Evolutionary conservation across 2,797 vertebrate species (phyloP).

Genomic region (Adrianichthys oophorus): DNA sequence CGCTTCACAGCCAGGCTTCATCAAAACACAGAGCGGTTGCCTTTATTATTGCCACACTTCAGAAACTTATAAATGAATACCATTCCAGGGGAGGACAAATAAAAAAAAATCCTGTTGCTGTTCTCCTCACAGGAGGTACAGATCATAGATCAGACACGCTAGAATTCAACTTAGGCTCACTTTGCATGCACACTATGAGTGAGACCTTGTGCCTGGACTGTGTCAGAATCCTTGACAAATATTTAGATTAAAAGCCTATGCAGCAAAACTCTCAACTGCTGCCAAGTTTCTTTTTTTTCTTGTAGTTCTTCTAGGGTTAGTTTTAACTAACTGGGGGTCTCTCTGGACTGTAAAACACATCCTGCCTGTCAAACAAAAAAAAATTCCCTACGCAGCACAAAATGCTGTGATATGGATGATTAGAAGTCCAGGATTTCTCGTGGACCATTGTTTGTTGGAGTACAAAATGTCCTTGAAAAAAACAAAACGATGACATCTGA

Average conservation of each 20-base stretch:
- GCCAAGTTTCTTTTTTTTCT: conserved; percentile 30
- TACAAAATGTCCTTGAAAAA: conserved; percentile 22
- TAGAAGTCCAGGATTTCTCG: conserved; percentile 27
- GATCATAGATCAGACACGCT: conserved; percentile 30
- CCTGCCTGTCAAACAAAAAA: conserved; percentile 65
- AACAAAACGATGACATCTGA: conserved; percentile 14
- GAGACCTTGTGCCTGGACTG: conserved; percentile 61
- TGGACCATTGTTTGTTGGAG: conserved; percentile 51
- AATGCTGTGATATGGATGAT: conserved; percentile 57
- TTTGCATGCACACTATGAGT: conserved; percentile 57
- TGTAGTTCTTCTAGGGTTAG: conserved; percentile 42
- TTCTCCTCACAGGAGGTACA: conserved; percentile 29
- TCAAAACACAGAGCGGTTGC: conserved; percentile 34
- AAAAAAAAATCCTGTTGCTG: conserved; percentile 50
- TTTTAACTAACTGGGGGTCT: conserved; percentile 40
- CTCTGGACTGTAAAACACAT: conserved; percentile 42
- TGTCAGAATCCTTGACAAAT: conserved; percentile 65
- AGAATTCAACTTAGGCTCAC: conserved; percentile 46
- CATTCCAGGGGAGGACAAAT: conserved; percentile 19
- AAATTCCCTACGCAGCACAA: conserved; percentile 43
- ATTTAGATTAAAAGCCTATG: conserved; percentile 67
- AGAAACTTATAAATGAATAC: conserved; percentile 19
- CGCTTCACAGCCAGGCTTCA: conserved; percentile 14
- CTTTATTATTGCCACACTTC: conserved; percentile 22
- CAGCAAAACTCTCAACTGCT: conserved; percentile 48